Base-by-base conservation (phyloP, 2,888 invertebrate genomes). In the Parasteatoda lunata region DNA sequence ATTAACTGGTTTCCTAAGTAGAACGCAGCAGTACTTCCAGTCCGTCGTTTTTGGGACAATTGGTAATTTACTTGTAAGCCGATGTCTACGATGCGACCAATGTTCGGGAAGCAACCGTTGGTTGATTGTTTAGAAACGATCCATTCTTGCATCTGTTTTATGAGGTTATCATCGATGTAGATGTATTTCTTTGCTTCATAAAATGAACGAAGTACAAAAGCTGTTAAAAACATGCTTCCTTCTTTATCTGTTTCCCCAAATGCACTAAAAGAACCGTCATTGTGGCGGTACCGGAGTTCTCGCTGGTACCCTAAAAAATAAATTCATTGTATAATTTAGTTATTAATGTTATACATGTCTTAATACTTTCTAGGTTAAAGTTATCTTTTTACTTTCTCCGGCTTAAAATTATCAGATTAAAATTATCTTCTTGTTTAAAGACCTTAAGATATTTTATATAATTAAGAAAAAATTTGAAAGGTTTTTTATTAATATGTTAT, bases 191-290 rank as follows among this genome's bases (percentile, higher is more conserved):
- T 92, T 3, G 94, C 95, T 92, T 94, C 93, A 5, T 94, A 93
- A 89, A 96, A 92, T 15, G 95, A 95, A 90, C 94, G 94, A 0
- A 96, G 93, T 4, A 95, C 94, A 91, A 96, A 96, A 0, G 96
- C 95, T 0, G 96, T 96, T 51, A 96, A 93, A 94, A 95, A 96
- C 92, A 94, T 94, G 0, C 96, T 96, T 0, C 96, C 95, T 0
- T 93, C 91, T 6, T 83, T 81, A 90, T 95, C 95, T 0, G 94
- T 92, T 13, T 90, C 84, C 0, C 96, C 96, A 91, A 96, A 97
- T 0, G 96, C 96, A 70, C 96, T 96, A 92, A 96, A 96, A 0
- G 96, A 96, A 0, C 96, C 96, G 83, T 95, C 94, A 0, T 93
- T 93, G 90, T 95, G 96, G 70, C 94, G 93, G 91, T 96, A 97